These are phyloP conservation scores for Pimephales promelas DNA, from an alignment of 2,113 vertebrate genomes.

Conservation along the genomic window DNA sequence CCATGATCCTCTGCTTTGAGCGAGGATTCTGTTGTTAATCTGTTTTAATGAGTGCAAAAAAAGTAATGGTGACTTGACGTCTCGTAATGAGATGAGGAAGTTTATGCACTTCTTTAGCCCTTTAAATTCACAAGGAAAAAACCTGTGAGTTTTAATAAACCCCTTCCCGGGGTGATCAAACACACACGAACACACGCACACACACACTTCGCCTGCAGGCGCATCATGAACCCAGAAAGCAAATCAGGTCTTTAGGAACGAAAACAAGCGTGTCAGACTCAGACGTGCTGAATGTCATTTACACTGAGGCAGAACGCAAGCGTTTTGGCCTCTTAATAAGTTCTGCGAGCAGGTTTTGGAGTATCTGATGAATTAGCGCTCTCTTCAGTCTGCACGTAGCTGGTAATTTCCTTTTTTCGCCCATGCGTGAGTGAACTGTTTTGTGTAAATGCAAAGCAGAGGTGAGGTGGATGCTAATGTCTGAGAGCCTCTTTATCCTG, in stretches of 20 bases:
- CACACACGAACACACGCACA: constrained; percentile 32
- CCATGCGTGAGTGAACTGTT: constrained; percentile 11
- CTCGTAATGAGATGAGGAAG: constrained; percentile 34
- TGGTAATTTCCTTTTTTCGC: background rate
- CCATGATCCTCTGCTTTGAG: constrained; percentile 32
- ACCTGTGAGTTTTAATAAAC: constrained; percentile 72
- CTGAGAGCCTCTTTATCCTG: constrained; percentile 50
- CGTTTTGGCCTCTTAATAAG: background rate
- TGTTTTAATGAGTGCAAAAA: constrained; percentile 36
- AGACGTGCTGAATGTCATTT: constrained; percentile 9
- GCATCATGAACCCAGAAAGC: constrained; percentile 4
- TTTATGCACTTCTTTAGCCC: constrained; percentile 66
- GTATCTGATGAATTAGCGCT: background rate
- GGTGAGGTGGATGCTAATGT: constrained; percentile 29
- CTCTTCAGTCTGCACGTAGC: background rate
- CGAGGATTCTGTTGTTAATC: constrained; percentile 22
- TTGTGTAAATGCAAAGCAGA: constrained; percentile 49
- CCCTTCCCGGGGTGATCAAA: constrained; percentile 65
- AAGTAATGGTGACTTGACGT: background rate
- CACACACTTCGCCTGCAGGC: background rate
- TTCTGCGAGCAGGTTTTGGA: background rate
- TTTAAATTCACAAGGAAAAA: constrained; percentile 70
- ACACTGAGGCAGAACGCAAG: background rate
- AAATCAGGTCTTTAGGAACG: background rate
- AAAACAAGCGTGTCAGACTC: no score